Percentiles rank a stretch among this genome's conserved stretches.
Conservation (phyloP, 2,888 invertebrate genomes). For the Camptogramma bilineatum region DNA sequence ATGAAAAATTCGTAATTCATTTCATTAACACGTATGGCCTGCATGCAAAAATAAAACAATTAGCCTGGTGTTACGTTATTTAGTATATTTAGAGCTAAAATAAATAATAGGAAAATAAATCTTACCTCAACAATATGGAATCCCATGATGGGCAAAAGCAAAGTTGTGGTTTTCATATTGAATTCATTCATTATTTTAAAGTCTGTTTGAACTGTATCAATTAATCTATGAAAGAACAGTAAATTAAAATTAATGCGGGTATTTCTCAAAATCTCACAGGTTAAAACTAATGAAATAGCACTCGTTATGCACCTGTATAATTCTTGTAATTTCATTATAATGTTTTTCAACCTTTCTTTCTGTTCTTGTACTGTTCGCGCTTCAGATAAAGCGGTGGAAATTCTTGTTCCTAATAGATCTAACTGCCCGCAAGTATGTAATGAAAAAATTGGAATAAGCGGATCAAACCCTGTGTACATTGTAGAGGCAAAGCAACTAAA, state of each 20-base stretch:
- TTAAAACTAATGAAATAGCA: neutral
- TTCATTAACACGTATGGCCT: conserved; percentile 55
- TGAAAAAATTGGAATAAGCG: conserved; percentile 69
- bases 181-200: conserved; percentile 65
- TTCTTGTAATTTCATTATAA: conserved; percentile 61
- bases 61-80: no score
- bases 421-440: conserved; percentile 70
- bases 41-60: conserved; percentile 42
- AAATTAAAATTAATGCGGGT: neutral
- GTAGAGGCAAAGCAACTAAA: conserved; percentile 54
- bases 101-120: neutral
- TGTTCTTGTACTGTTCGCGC: conserved; percentile 46
- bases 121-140: conserved; percentile 65
- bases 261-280: neutral
- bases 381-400: conserved; percentile 53
- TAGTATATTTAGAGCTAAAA: no score
- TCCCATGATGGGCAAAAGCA: conserved; percentile 61
- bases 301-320: conserved; percentile 55
- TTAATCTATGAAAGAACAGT: conserved; percentile 55
- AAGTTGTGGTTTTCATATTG: conserved; percentile 66
- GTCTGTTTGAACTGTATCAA: conserved; percentile 50
- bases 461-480: conserved; percentile 68
- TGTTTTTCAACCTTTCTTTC: conserved; percentile 53
- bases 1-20: conserved; percentile 65
- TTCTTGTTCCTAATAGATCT: conserved; percentile 58